A percentile compares a stretch with the other conserved stretches of the same genome.
These are phyloP conservation scores for Endomychus coccineus DNA, from an alignment of 2,888 invertebrate genomes.

Conservation along the genomic window DNA sequence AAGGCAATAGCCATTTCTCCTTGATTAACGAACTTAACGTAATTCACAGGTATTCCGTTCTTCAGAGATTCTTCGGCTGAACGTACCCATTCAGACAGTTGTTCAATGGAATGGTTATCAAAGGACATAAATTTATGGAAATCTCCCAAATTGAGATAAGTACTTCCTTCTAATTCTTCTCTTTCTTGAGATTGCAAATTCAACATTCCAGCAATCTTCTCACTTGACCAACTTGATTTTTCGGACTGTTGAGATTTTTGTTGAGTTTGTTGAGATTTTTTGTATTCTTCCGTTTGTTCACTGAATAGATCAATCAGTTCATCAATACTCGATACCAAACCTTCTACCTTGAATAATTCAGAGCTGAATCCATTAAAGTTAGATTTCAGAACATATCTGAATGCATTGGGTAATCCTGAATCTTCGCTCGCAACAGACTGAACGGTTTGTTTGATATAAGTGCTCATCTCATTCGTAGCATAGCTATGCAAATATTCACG, in stretches of 20 bases:
- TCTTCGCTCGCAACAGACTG: slow-evolving; percentile 53
- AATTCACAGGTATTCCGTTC: slow-evolving; percentile 49
- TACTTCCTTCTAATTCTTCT: slow-evolving; percentile 52
- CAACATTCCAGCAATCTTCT: slow-evolving; percentile 51
- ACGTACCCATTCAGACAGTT: slow-evolving; percentile 40
- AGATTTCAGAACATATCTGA: slow-evolving; percentile 30
- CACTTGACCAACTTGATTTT: slow-evolving; percentile 43
- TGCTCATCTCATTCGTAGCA: slow-evolving; percentile 41
- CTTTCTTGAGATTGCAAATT: slow-evolving; percentile 48
- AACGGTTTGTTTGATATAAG: slow-evolving; percentile 41
- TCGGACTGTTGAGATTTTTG: slow-evolving; percentile 24
- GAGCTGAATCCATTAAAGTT: slow-evolving; percentile 39
- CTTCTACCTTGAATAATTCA: slow-evolving; percentile 29
- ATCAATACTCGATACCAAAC: slow-evolving; percentile 44
- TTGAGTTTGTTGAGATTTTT: slow-evolving; percentile 22
- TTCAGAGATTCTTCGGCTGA: slow-evolving; percentile 44
- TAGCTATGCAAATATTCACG: slow-evolving; percentile 42
- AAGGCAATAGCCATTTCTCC: slow-evolving; percentile 56
- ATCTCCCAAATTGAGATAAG: slow-evolving; percentile 44
- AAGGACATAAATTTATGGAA: slow-evolving; percentile 47
- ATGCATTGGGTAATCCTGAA: slow-evolving; percentile 47
- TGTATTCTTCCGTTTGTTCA: slow-evolving; percentile 31
- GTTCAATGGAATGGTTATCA: slow-evolving; percentile 49
- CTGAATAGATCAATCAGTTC: slow-evolving; percentile 35
- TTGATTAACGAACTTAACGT: slow-evolving; percentile 53